phyloP scores from a whole-genome alignment of 2,888 invertebrate species.

The Drosophila suboccidentalis region DNA sequence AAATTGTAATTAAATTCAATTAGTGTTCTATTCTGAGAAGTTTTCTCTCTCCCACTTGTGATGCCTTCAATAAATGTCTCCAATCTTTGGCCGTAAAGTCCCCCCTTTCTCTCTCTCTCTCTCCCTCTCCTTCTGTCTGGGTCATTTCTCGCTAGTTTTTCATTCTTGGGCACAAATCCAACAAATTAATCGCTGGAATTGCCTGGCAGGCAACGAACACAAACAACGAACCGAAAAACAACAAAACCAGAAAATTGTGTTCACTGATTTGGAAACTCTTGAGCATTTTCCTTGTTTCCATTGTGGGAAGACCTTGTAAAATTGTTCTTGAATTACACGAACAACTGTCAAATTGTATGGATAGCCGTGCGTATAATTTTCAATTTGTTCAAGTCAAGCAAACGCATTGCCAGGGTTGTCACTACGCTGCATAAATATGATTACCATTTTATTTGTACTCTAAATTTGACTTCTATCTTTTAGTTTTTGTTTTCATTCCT shows the following conservation, averaged over 20 bases:
- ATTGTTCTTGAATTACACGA: conserved; percentile 59
- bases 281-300: conserved; percentile 19
- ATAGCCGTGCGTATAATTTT: conserved; percentile 76
- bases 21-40: conserved; percentile 55
- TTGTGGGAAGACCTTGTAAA: conserved; percentile 57
- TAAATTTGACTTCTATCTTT: conserved; percentile 40
- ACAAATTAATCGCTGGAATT: conserved; percentile 65
- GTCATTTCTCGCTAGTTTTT: conserved; percentile 4
- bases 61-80: conserved; percentile 45
- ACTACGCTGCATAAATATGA: conserved; percentile 69
- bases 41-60: neutral
- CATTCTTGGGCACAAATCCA: conserved; percentile 51
- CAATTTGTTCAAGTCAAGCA: conserved; percentile 79
- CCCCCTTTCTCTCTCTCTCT: neutral
- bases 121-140: neutral
- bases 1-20: conserved; percentile 57
- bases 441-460: conserved; percentile 64
- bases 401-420: conserved; percentile 55
- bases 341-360: conserved; percentile 39
- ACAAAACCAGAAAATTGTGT: conserved; percentile 80
- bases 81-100: conserved; percentile 25
- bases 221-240: conserved; percentile 38
- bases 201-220: conserved; percentile 39
- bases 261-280: conserved; percentile 78
- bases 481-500: neutral